Conservation (phyloP, 2,888 invertebrate genomes). For the Hypolimnas misippus region DNA sequence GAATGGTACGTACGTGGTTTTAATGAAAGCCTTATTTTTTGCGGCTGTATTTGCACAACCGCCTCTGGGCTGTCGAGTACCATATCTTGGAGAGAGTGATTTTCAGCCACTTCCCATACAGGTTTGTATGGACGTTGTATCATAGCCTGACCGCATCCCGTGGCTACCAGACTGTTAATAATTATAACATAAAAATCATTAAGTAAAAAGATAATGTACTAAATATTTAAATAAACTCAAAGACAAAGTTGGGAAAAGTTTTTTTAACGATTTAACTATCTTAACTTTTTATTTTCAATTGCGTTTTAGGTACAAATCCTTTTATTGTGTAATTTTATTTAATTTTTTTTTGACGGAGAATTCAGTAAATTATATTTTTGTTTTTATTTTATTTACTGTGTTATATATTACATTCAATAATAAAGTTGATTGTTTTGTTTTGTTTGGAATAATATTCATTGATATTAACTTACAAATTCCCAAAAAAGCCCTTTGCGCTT, state of each 20-base stretch:
- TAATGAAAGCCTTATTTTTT: constrained; percentile 86
- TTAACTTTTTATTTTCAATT: no score
- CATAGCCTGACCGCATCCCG: constrained; percentile 68
- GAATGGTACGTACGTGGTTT: constrained; percentile 81
- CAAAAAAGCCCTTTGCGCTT: no score
- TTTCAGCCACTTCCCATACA: constrained; percentile 64
- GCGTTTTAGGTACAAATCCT: no score
- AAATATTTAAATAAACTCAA: no score
- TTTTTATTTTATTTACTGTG: no score
- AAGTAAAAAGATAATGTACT: neutral
- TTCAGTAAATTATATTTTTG: no score
- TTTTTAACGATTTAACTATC: no score
- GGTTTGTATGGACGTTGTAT: constrained; percentile 68
- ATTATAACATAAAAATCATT: constrained; percentile 10
- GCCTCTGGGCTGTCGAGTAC: constrained; percentile 64
- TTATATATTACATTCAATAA: no score
- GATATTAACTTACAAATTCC: neutral
- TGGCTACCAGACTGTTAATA: constrained; percentile 61
- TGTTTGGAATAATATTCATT: no score
- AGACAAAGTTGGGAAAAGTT: neutral
- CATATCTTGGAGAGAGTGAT: constrained; percentile 80
- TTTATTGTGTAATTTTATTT: no score
- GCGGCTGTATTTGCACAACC: constrained; percentile 84
- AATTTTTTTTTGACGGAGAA: no score
- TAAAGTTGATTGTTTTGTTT: no score